phyloP scores from a whole-genome alignment of 1,140 invertebrate genomes.

The Papilio polytes region DNA sequence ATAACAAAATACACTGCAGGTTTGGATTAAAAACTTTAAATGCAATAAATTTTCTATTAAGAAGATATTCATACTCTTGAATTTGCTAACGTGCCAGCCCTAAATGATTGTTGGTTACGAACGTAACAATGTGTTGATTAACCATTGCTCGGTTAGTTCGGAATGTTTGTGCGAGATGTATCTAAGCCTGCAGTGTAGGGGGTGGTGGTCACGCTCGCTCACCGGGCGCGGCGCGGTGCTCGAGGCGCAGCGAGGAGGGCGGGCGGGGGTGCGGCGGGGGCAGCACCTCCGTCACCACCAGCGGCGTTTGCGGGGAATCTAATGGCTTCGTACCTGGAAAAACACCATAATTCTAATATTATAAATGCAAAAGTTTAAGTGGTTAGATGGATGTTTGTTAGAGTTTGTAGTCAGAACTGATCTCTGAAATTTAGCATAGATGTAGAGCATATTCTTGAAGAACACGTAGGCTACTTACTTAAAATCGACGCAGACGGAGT shows the following conservation, averaged over 20 bases:
- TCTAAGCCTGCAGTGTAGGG: conserved; percentile 73
- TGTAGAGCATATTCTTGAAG: no score
- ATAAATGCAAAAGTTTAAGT: no score
- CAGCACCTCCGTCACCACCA: conserved; percentile 83
- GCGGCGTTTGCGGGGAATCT: conserved; percentile 92
- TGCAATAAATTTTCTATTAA: conserved; percentile 49
- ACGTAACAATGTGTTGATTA: background rate
- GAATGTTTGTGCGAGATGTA: conserved; percentile 62
- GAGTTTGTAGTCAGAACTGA: no score
- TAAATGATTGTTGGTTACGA: background rate
- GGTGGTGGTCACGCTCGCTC: conserved; percentile 84
- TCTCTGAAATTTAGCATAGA: no score
- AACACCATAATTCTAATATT: background rate
- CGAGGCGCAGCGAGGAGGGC: conserved; percentile 83
- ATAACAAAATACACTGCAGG: conserved; percentile 75
- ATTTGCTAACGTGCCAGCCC: background rate
- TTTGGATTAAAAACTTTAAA: conserved; percentile 66
- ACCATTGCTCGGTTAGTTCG: conserved; percentile 42
- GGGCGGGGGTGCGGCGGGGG: conserved; percentile 81
- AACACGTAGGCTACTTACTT: no score
- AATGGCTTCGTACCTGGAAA: conserved; percentile 89
- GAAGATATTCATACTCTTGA: background rate
- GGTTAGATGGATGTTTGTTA: no score
- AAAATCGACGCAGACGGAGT: no score
- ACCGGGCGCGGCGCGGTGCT: conserved; percentile 86